These are phyloP conservation scores for Luperina testacea DNA, from an alignment of 2,888 invertebrate species.

Conservation along the genomic window DNA sequence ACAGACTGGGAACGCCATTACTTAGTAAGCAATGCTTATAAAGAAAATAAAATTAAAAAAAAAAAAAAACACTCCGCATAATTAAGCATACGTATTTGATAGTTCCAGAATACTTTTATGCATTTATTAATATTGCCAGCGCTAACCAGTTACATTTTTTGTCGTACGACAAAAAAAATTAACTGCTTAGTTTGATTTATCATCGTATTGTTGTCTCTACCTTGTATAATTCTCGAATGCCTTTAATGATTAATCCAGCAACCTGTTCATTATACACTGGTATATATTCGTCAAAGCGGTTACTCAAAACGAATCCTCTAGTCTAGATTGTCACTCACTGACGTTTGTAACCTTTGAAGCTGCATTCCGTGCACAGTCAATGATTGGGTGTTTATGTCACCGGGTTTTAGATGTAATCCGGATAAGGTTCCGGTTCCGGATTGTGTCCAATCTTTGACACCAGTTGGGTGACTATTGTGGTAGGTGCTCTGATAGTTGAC, in stretches of 20 bases:
- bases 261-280: not conserved
- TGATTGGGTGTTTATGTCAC: conserved; percentile 14
- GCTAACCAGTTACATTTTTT: no score
- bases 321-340: not conserved
- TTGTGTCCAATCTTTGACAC: conserved; percentile 7
- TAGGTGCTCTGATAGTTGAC: not conserved
- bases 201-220: not conserved
- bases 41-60: no score
- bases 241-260: not conserved
- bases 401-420: not conserved
- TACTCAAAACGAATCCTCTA: not conserved
- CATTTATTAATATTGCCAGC: no score
- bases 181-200: not conserved
- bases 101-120: not conserved
- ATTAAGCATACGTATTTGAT: not conserved
- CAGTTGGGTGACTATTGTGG: not conserved
- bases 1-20: no score
- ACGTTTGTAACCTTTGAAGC: not conserved
- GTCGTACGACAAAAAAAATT: not conserved
- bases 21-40: no score
- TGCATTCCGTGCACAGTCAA: conserved; percentile 4
- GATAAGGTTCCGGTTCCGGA: not conserved
- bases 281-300: conserved; percentile 1
- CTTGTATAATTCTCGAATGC: not conserved
- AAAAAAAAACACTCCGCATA: no score